Percentiles rank a stretch among this genome's conserved stretches.
phyloP scores from a whole-genome alignment of 2,888 invertebrate genomes.

The Leptinotarsa haldemani region DNA sequence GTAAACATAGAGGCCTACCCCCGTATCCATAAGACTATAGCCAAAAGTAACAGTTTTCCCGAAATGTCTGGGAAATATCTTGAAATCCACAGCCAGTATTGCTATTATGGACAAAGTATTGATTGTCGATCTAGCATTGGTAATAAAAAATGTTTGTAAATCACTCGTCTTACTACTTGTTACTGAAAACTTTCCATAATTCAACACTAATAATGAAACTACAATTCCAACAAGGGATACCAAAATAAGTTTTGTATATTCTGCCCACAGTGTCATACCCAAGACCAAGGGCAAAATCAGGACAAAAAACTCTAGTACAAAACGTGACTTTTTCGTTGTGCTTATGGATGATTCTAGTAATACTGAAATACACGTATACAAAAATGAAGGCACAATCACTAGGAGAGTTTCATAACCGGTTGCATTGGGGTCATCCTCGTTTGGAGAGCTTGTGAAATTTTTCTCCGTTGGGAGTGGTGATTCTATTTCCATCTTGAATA shows the following conservation, averaged over 20 bases:
- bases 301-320: constrained; percentile 68
- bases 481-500: constrained; percentile 21
- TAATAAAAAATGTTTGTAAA: constrained; percentile 66
- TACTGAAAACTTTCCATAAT: constrained; percentile 15
- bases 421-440: constrained; percentile 62
- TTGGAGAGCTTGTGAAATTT: background rate
- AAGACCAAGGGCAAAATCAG: constrained; percentile 71
- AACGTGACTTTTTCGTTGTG: constrained; percentile 31
- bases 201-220: constrained; percentile 33
- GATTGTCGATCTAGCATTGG: constrained; percentile 77
- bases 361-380: constrained; percentile 57
- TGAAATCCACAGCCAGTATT: constrained; percentile 95
- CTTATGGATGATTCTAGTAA: constrained; percentile 52
- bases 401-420: constrained; percentile 67
- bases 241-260: constrained; percentile 57
- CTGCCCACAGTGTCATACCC: constrained; percentile 69
- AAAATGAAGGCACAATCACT: constrained; percentile 59
- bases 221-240: constrained; percentile 45
- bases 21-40: constrained; percentile 93
- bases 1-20: constrained; percentile 89
- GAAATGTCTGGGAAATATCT: constrained; percentile 83
- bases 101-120: constrained; percentile 81
- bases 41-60: constrained; percentile 91
- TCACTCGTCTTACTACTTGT: background rate
- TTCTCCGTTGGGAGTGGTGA: background rate